A percentile compares a stretch with the other conserved stretches of the same genome.
phyloP scores from a whole-genome alignment of 2,797 vertebrate genomes.

The Clarias platycephalus region DNA sequence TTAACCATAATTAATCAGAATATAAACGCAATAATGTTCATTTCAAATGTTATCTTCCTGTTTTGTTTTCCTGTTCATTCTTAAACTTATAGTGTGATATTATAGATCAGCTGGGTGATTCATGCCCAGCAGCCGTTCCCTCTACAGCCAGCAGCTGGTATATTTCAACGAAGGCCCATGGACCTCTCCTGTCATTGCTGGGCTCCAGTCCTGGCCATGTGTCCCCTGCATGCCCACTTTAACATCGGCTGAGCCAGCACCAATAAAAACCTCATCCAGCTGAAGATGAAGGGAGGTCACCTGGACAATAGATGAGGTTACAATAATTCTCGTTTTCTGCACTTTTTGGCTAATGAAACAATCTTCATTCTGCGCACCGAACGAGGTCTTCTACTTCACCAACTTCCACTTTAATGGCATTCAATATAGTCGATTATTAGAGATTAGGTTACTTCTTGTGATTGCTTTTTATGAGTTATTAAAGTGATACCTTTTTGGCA shows the following conservation, averaged over 20 bases:
- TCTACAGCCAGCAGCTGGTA: slow-evolving; percentile 46
- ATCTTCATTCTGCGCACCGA: slow-evolving; percentile 66
- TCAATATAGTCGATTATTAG: slow-evolving; percentile 72
- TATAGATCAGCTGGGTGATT: slow-evolving; percentile 37
- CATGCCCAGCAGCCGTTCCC: slow-evolving; percentile 24
- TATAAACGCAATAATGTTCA: background rate
- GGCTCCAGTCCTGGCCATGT: slow-evolving; percentile 47
- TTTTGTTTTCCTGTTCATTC: background rate
- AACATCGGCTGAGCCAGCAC: slow-evolving; percentile 31
- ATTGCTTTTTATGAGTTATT: slow-evolving; percentile 61
- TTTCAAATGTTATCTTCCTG: background rate
- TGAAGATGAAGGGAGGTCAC: slow-evolving; percentile 78
- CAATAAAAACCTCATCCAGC: slow-evolving; percentile 71
- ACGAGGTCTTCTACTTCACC: slow-evolving; percentile 67
- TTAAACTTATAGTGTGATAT: background rate
- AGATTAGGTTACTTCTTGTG: slow-evolving; percentile 67
- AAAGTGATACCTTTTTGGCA: slow-evolving; percentile 20
- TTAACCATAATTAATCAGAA: background rate
- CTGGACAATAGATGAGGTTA: slow-evolving; percentile 74
- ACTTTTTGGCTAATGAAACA: slow-evolving; percentile 66
- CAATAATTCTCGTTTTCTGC: slow-evolving; percentile 79
- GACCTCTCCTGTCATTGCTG: slow-evolving; percentile 32
- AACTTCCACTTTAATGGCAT: slow-evolving; percentile 69
- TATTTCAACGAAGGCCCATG: slow-evolving; percentile 34
- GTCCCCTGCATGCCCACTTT: slow-evolving; percentile 47